Evolutionary conservation across 2,888 invertebrate genomes (phyloP).

Genomic region (Tupiocoris notatus): DNA sequence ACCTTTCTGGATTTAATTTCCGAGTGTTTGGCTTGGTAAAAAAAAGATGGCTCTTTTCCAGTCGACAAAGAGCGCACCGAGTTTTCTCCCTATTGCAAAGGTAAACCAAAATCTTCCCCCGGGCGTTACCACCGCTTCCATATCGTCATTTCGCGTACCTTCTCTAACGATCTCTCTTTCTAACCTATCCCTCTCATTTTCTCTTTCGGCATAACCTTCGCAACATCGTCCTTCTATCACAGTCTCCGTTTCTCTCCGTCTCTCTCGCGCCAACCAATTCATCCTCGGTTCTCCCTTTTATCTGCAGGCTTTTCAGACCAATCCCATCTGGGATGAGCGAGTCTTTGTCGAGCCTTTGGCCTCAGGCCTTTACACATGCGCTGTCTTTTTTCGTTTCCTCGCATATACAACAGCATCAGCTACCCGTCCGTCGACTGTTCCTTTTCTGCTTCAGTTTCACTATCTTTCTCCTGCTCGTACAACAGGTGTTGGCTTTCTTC

Average conservation of each 20-base stretch:
- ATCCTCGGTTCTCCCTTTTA: slow-evolving; percentile 15
- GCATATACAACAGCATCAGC: neutral
- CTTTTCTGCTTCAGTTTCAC: neutral
- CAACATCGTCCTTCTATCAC: neutral
- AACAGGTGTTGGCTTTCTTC: slow-evolving; percentile 39
- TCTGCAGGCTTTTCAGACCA: slow-evolving; percentile 32
- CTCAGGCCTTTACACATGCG: slow-evolving; percentile 18
- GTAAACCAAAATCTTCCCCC: slow-evolving; percentile 31
- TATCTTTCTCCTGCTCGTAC: slow-evolving; percentile 1
- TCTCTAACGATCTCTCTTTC: neutral
- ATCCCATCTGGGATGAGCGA: slow-evolving; percentile 31
- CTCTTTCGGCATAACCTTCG: neutral
- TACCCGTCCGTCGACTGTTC: no score
- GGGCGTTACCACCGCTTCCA: neutral
- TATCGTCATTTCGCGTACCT: neutral
- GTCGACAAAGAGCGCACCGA: slow-evolving; percentile 19
- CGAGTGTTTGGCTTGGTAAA: neutral
- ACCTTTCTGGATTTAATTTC: slow-evolving; percentile 25
- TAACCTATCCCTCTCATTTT: neutral
- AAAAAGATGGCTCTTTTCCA: neutral
- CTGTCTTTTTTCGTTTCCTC: neutral
- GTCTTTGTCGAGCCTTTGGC: slow-evolving; percentile 27
- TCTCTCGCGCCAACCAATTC: neutral
- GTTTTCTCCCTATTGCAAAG: slow-evolving; percentile 19
- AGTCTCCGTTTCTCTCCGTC: neutral